A percentile compares a stretch with the other conserved stretches of the same genome.
Conservation (phyloP, 2,113 vertebrate species). For the Pavo muticus region DNA sequence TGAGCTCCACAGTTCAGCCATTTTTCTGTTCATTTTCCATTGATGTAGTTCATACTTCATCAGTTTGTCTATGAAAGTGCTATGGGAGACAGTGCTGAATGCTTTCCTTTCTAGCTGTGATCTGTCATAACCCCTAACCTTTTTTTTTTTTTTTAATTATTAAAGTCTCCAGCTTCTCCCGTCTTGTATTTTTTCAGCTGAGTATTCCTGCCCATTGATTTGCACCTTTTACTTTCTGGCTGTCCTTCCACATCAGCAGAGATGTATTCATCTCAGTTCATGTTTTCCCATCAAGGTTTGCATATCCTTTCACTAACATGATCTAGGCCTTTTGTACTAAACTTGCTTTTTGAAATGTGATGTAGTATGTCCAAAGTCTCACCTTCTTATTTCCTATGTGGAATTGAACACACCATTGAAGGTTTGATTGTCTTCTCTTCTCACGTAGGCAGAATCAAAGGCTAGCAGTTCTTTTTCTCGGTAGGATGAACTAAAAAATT, state of each 20-base stretch:
- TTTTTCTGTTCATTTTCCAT: neutral
- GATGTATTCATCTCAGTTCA: neutral
- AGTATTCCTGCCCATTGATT: neutral
- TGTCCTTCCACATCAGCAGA: neutral
- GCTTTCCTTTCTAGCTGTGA: neutral
- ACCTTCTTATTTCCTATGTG: neutral
- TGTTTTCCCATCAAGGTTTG: neutral
- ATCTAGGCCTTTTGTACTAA: neutral
- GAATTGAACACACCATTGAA: neutral
- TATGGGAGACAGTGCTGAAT: neutral
- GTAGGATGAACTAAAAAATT: neutral
- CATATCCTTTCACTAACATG: neutral
- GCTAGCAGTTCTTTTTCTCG: neutral
- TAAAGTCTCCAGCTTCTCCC: neutral
- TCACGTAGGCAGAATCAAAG: neutral
- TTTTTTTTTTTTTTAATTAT: neutral
- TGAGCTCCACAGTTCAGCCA: neutral
- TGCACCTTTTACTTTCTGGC: neutral
- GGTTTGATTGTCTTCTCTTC: neutral
- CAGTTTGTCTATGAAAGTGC: neutral
- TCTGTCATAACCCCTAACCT: accelerated
- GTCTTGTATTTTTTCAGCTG: neutral
- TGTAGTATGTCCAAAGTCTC: neutral
- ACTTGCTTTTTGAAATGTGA: neutral
- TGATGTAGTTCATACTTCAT: neutral